A percentile compares a stretch with the other conserved stretches of the same genome.
Evolutionary conservation across 1,140 invertebrate species (phyloP).

Genomic region (Dreissena polymorpha): DNA sequence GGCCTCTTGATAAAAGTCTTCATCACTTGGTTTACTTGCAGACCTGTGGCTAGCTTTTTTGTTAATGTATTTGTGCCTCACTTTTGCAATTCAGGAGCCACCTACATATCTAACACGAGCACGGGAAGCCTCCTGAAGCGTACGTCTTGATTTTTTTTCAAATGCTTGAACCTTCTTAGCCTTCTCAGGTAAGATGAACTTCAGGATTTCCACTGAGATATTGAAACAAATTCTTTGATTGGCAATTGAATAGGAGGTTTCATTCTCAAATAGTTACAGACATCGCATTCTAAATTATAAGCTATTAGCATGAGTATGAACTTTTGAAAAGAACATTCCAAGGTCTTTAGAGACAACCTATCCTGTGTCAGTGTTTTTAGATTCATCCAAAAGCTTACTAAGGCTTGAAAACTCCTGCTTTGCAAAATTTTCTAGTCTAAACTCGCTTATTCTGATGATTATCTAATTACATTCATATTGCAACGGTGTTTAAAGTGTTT

Average conservation of each 20-base stretch:
- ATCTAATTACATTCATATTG: constrained; percentile 30
- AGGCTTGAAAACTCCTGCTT: constrained; percentile 9
- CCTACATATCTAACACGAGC: constrained; percentile 35
- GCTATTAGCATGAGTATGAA: background rate
- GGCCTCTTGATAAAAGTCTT: constrained; percentile 12
- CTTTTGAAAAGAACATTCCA: constrained; percentile 3
- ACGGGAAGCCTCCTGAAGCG: constrained; percentile 6
- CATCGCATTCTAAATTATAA: background rate
- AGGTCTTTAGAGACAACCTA: constrained; percentile 10
- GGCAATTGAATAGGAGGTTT: background rate
- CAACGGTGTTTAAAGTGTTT: background rate
- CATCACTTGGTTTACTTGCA: background rate
- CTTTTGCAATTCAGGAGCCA: constrained; percentile 19
- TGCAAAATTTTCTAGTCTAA: background rate
- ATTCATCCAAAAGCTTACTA: background rate
- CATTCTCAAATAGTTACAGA: constrained; percentile 3
- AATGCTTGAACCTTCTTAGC: background rate
- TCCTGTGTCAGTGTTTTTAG: background rate
- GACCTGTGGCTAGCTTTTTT: constrained; percentile 10
- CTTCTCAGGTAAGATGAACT: constrained; percentile 1
- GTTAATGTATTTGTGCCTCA: constrained; percentile 10
- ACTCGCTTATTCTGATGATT: background rate
- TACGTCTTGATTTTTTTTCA: background rate
- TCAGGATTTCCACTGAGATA: background rate
- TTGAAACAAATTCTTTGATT: constrained; percentile 15